A percentile compares a stretch with the other conserved stretches of the same genome.
These are phyloP conservation scores for Notarius lentiginosus DNA, from an alignment of 2,113 vertebrate genomes.

Conservation along the genomic window DNA sequence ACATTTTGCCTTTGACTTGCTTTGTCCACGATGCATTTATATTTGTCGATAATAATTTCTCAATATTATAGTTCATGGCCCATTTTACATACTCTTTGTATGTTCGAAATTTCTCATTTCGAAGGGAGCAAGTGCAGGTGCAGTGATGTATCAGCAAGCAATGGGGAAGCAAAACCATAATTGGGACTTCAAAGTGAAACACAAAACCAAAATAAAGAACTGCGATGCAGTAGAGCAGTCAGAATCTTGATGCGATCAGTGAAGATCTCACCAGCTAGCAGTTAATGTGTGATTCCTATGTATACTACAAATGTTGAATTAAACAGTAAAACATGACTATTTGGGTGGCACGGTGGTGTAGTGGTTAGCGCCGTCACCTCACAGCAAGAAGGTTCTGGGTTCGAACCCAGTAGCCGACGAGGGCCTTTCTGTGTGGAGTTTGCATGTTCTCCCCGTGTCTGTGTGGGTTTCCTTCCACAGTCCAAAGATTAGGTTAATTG, in stretches of 20 bases:
- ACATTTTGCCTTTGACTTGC: not conserved
- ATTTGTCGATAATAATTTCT: not conserved
- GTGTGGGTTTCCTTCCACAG: too few species aligned
- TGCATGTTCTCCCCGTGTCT: too few species aligned
- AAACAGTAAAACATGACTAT: not conserved
- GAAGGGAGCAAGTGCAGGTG: not conserved
- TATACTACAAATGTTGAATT: not conserved
- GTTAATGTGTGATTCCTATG: constrained; percentile 12
- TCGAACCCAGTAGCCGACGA: too few species aligned
- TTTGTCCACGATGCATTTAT: not conserved
- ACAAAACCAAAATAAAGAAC: constrained; percentile 22
- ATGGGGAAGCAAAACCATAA: constrained; percentile 33
- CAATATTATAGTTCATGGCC: not conserved
- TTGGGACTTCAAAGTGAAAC: constrained; percentile 33
- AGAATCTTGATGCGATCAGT: not conserved
- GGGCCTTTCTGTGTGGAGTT: too few species aligned
- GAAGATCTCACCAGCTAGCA: constrained; percentile 3
- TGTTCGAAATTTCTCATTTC: not conserved
- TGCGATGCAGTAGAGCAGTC: not conserved
- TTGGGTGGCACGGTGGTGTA: too few species aligned
- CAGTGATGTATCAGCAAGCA: not conserved
- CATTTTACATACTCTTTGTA: not conserved
- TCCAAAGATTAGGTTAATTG: too few species aligned
- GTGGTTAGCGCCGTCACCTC: too few species aligned
- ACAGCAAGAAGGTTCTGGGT: too few species aligned